These are phyloP conservation scores for Papilio helenus DNA, from an alignment of 1,140 invertebrate species.

Conservation along the genomic window DNA sequence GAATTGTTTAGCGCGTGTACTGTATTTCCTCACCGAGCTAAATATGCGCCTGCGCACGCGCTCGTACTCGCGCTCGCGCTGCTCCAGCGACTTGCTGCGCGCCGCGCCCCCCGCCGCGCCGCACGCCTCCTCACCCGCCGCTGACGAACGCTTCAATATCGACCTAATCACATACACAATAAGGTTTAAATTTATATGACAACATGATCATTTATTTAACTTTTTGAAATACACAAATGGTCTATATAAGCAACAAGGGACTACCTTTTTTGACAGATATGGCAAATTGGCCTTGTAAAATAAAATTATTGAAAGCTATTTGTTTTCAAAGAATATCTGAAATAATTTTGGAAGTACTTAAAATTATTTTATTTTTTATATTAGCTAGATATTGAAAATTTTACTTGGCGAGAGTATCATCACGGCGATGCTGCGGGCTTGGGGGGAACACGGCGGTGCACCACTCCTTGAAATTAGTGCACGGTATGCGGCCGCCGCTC, in stretches of 20 bases:
- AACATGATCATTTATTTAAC: not conserved
- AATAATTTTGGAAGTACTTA: too few species aligned
- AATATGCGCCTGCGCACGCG: conserved; percentile 92
- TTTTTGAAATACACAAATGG: too few species aligned
- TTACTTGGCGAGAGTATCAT: conserved; percentile 63
- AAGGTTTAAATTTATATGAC: not conserved
- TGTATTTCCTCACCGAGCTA: conserved; percentile 82
- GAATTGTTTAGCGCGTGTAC: too few species aligned
- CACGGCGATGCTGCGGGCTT: conserved; percentile 56
- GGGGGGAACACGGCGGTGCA: conserved; percentile 66
- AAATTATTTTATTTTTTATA: too few species aligned
- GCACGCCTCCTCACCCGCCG: conserved; percentile 86
- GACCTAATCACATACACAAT: conserved; percentile 80
- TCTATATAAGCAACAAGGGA: too few species aligned
- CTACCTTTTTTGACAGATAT: too few species aligned
- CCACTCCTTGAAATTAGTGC: conserved; percentile 75
- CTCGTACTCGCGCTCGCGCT: conserved; percentile 94
- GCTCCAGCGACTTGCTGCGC: conserved; percentile 95
- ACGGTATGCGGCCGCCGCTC: conserved; percentile 65
- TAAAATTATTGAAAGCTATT: too few species aligned
- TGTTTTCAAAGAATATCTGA: not conserved
- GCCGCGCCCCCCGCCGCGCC: conserved; percentile 33
- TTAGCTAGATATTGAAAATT: conserved; percentile 16
- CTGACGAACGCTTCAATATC: conserved; percentile 92
- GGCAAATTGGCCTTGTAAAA: too few species aligned